Base-by-base conservation (phyloP, 2,888 invertebrate genomes). In the Lysandra coridon region DNA sequence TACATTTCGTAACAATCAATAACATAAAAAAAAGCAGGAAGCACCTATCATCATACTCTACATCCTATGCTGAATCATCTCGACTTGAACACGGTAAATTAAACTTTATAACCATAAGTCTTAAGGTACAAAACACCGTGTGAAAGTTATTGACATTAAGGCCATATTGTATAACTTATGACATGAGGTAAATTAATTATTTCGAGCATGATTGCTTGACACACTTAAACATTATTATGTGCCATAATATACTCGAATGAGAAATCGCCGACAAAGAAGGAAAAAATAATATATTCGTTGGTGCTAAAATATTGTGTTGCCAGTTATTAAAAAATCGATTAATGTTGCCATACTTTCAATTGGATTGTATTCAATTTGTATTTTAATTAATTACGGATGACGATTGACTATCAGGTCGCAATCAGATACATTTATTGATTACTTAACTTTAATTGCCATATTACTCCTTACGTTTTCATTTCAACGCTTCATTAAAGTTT, bases 201-300 rank as follows among this genome's bases (percentile, higher is more conserved):
- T 69, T 69, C 69, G 33, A 69, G 69, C 69, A 69, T 69, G 69
- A 69, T 69, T 69, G 69, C 33, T 37, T 69, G 69, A 69, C 69
- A 69, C 69, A 69, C 69, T 69, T 69, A 37, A 4, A 69, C 33
- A 37, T 69, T 37, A 30, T 30, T 64, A 69, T 33, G 14, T 17
- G 33, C 33, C 33, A 33, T 69, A 69, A 69, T 69, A 69, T 10
- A 33, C 30, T 33, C 33, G 33, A 69, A 30, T 64, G 30, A 62
- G 62, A 62, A 69, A 69, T 69, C 4, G 64, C 12, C 12, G 30
- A 69, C 14, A 69, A 69, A 69, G 14, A 6, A 17, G 6, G 12
- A 37, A 69, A 33, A 4, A 33, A 14, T 12, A 33, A 14, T 12
- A 12, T 10, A 3, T 64, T 23, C 1, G 62, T 23, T 23, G 60